Base-by-base conservation (phyloP, 2,113 vertebrate species). In the Perca fluviatilis region DNA sequence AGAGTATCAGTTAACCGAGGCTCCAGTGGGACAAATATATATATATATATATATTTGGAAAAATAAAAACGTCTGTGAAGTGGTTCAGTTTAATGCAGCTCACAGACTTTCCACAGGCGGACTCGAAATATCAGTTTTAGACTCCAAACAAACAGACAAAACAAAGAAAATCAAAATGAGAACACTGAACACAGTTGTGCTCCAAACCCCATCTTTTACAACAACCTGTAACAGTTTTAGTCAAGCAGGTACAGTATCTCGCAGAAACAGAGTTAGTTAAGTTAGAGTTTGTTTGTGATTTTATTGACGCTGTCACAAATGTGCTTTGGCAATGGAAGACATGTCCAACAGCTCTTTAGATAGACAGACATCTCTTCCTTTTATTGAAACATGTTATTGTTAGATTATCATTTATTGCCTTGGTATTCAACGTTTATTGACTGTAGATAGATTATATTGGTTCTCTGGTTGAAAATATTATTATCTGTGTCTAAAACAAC, bases 391-490 rank as follows among this genome's bases (percentile, higher is more conserved):
- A n/a, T 67, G 54, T 72, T 78, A 85, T 92, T 87, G 75, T 80
- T 70, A 25, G 7, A 62, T 73, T 33, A 63, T 36, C 8, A 46
- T 70, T 89, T 91, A 93, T 91, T 90, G 91, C 87, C 65, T 80
- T 43, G 7, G 36, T 77, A 9, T 58, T 86, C 15, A 66, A 4
- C 46, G 25, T 30, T 74, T 77, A 73, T 73, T 84, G 50, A 57
- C 21, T 49, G 49, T 12, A 68, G n/a, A 43, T 43, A 40, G 46
- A 63, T 62, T n/a, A 51, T 18, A 73, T 15, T 69, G 33, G 69
- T 12, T 58, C 21, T 60, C 69, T 49, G n/a, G 8, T 60, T 65
- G 16, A 82, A 70, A 82, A 36, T 25, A 75, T 79, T 68, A 80
- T 1, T 70, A 19, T 51, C 62, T 50, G n/a, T 61, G 53, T 49